Percentiles rank a stretch among this genome's conserved stretches.
These are phyloP conservation scores for Eupeodes latifasciatus DNA, from an alignment of 2,888 invertebrate genomes.

Conservation along the genomic window DNA sequence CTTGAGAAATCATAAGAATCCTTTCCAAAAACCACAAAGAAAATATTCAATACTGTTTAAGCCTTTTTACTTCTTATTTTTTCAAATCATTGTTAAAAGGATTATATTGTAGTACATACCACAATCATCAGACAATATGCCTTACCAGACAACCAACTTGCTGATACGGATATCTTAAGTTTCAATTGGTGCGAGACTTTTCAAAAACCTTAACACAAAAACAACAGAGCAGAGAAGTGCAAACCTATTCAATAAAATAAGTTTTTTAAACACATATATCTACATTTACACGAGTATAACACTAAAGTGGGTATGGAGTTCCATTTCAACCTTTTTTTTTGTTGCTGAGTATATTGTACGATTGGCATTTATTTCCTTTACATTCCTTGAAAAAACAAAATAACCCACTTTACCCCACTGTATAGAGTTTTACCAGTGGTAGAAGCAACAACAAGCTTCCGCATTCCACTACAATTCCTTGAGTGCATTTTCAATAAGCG, in stretches of 20 bases:
- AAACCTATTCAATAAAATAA: slow-evolving; percentile 20
- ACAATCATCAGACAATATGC: slow-evolving; percentile 43
- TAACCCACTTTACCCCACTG: background rate
- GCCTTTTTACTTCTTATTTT: slow-evolving; percentile 46
- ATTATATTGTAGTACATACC: slow-evolving; percentile 29
- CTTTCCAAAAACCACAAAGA: slow-evolving; percentile 54
- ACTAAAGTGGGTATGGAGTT: background rate
- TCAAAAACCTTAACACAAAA: slow-evolving; percentile 51
- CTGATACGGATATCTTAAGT: slow-evolving; percentile 74
- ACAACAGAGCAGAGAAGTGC: slow-evolving; percentile 48
- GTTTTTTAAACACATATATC: slow-evolving; percentile 25
- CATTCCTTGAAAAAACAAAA: background rate
- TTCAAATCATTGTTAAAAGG: slow-evolving; percentile 46
- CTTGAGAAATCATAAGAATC: slow-evolving; percentile 12
- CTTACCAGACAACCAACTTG: slow-evolving; percentile 61
- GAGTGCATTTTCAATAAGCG: slow-evolving; percentile 71
- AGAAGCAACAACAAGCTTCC: slow-evolving; percentile 30
- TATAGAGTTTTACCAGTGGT: background rate
- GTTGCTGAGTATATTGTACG: slow-evolving; percentile 51
- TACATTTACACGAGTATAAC: too few relatives aligned
- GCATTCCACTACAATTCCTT: slow-evolving; percentile 41
- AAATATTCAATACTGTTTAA: slow-evolving; percentile 37
- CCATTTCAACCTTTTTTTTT: slow-evolving; percentile 49
- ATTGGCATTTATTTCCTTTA: slow-evolving; percentile 67
- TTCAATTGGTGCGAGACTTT: slow-evolving; percentile 69